Evolutionary conservation across 2,113 vertebrate species (phyloP).

Genomic region (Phylloscopus trochiloides): DNA sequence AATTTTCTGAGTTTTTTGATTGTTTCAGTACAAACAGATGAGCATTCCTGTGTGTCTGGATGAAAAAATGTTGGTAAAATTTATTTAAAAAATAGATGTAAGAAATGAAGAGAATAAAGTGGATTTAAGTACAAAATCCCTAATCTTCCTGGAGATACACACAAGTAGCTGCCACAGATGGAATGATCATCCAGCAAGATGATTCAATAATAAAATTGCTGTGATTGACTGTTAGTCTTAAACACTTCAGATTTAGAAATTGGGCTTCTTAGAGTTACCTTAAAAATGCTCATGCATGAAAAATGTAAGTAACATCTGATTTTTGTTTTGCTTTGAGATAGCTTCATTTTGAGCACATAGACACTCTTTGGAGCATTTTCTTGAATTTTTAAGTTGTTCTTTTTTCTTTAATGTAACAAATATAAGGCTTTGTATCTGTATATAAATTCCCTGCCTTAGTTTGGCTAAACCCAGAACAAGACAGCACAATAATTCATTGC

Average conservation of each 20-base stretch:
- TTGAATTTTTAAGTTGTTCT: not conserved
- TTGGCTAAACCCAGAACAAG: not conserved
- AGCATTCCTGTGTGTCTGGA: not conserved
- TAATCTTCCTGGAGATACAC: not conserved
- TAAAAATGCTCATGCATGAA: not conserved
- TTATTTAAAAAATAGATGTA: not conserved
- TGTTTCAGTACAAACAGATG: not conserved
- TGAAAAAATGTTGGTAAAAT: not conserved
- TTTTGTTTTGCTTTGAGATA: not conserved
- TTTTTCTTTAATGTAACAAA: not conserved
- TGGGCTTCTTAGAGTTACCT: not conserved
- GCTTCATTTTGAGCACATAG: not conserved
- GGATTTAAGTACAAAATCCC: not conserved
- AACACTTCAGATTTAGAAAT: not conserved
- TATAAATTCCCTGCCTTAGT: not conserved
- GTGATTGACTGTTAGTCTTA: not conserved
- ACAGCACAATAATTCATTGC: not conserved
- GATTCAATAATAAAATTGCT: not conserved
- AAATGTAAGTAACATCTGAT: not conserved
- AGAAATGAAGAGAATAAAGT: not conserved
- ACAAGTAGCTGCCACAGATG: not conserved
- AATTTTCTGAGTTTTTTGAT: not conserved
- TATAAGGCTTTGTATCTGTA: not conserved
- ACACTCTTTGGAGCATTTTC: not conserved
- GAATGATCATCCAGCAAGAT: not conserved